phyloP scores from a whole-genome alignment of 2,113 vertebrate genomes.

The Antechinus stuartii region DNA sequence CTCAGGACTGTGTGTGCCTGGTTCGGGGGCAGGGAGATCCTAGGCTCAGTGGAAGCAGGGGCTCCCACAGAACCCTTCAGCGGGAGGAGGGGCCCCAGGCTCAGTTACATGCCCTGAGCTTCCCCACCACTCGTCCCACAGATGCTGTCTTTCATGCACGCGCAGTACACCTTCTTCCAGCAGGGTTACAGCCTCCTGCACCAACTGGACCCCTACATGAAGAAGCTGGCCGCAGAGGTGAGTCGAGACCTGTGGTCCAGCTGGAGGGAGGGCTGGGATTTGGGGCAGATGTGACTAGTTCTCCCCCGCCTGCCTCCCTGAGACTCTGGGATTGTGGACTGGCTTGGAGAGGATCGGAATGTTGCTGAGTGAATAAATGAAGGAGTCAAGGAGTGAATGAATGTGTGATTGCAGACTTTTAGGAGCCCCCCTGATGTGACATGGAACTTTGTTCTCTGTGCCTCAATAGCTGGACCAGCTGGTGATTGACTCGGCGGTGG shows the following conservation, averaged over 20 bases:
- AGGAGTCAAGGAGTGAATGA: background rate
- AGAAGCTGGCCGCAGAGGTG: constrained; percentile 96
- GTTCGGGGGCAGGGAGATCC: background rate
- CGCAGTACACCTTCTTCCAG: constrained; percentile 97
- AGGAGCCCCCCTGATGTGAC: background rate
- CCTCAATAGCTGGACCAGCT: constrained; percentile 93
- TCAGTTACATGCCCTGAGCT: rapidly evolving
- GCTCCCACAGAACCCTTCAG: background rate
- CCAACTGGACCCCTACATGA: constrained; percentile 96
- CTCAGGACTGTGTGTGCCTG: background rate
- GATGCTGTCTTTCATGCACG: constrained; percentile 99
- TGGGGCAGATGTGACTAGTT: rapidly evolving
- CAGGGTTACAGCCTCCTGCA: constrained; percentile 96
- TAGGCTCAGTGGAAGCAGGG: background rate
- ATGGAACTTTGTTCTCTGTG: background rate
- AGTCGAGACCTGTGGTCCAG: constrained; percentile 58
- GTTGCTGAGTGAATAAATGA: background rate
- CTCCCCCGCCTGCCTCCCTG: background rate
- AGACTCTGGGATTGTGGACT: background rate
- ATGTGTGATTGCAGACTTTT: background rate
- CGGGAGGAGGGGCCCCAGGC: background rate
- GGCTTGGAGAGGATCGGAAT: background rate
- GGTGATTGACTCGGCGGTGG: constrained; percentile 97
- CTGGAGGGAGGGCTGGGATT: background rate
- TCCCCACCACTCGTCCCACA: constrained; percentile 70